These are phyloP conservation scores for Simalia tracyae DNA, from an alignment of 2,797 vertebrate species.

Conservation along the genomic window DNA sequence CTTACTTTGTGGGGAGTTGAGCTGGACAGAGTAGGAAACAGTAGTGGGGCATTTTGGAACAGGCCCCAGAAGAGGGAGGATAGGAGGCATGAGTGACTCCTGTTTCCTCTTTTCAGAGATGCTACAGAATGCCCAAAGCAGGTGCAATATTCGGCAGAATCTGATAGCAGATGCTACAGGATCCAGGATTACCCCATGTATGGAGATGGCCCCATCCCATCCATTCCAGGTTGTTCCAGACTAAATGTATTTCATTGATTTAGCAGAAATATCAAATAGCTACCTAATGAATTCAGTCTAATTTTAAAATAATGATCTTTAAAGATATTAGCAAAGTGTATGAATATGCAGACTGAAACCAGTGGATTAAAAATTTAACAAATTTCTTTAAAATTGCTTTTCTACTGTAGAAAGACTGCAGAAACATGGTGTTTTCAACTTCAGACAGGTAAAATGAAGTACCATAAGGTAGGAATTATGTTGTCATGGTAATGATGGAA, in stretches of 20 bases:
- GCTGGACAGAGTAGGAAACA: neutral
- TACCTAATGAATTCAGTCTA: neutral
- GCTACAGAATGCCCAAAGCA: neutral
- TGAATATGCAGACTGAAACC: no score
- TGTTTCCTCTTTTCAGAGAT: neutral
- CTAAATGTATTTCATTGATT: no score
- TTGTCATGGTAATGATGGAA: neutral
- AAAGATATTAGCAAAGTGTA: neutral
- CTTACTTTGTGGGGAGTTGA: constrained; percentile 3
- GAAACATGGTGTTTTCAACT: neutral
- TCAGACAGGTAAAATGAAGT: neutral
- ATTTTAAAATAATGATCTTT: neutral
- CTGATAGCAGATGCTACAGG: no score
- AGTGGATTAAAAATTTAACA: no score
- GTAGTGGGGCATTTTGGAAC: neutral
- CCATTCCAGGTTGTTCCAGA: neutral
- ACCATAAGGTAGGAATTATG: neutral
- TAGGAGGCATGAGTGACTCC: neutral
- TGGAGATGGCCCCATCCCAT: neutral
- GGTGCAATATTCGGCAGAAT: neutral
- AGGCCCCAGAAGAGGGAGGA: neutral
- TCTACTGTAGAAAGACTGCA: neutral
- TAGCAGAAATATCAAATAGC: no score
- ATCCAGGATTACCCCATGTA: no score
- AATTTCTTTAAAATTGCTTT: neutral